These are phyloP conservation scores for Corythaeola cristata DNA, from an alignment of 2,113 vertebrate genomes.

Conservation along the genomic window DNA sequence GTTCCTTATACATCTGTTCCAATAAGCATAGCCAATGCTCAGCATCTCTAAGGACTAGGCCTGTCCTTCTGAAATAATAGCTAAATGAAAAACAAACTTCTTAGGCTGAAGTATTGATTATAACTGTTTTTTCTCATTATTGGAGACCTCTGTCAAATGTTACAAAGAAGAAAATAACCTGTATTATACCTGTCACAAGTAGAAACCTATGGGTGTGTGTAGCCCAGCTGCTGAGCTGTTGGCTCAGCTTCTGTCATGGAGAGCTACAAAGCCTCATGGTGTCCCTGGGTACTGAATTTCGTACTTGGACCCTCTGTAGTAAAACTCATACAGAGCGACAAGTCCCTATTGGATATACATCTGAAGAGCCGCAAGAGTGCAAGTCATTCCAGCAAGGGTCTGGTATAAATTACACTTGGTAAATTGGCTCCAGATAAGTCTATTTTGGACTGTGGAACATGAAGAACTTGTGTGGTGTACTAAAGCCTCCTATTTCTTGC, in stretches of 20 bases:
- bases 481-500: slow-evolving; percentile 8
- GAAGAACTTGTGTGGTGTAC: slow-evolving; percentile 49
- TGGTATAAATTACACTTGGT: slow-evolving; percentile 68
- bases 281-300: slow-evolving; percentile 32
- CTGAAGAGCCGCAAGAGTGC: slow-evolving; percentile 61
- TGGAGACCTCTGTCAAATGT: not conserved
- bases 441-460: slow-evolving; percentile 67
- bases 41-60: not conserved
- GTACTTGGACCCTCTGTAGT: slow-evolving; percentile 10
- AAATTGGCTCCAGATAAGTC: slow-evolving; percentile 75
- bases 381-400: slow-evolving; percentile 64
- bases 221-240: slow-evolving; percentile 28
- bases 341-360: slow-evolving; percentile 67
- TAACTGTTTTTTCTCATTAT: not conserved
- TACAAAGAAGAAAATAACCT: not conserved
- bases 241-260: slow-evolving; percentile 20
- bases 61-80: not conserved
- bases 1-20: not conserved
- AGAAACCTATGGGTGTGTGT: not conserved
- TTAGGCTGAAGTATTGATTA: not conserved
- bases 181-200: slow-evolving; percentile 21
- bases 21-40: not conserved
- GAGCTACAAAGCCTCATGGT: slow-evolving; percentile 8
- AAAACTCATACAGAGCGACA: not conserved
- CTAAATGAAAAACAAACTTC: not conserved